Evolutionary conservation across 1,140 invertebrate genomes (phyloP).

Genomic region (Bombus pascuorum): DNA sequence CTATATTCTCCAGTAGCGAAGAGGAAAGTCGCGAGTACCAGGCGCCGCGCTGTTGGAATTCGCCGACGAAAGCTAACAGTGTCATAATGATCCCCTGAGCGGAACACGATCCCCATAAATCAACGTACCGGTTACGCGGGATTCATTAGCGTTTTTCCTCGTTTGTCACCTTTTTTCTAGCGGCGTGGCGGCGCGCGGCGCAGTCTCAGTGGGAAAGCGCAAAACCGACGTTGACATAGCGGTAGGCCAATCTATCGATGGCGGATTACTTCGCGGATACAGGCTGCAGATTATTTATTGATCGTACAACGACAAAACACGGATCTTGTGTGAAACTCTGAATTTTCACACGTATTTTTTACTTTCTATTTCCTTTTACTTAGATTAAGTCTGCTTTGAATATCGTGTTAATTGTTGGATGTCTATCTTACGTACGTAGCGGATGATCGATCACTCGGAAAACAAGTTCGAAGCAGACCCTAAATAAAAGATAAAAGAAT

Average conservation of each 20-base stretch:
- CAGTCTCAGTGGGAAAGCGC: conserved; percentile 52
- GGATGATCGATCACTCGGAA: not conserved
- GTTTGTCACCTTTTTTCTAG: not conserved
- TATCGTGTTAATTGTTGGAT: not conserved
- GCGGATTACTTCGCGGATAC: conserved; percentile 15
- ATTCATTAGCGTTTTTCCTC: conserved; percentile 63
- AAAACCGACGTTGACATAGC: conserved; percentile 55
- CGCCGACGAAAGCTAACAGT: conserved; percentile 63
- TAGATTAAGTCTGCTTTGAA: not conserved
- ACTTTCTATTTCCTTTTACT: not conserved
- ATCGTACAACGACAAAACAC: conserved; percentile 24
- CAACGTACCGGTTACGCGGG: conserved; percentile 58
- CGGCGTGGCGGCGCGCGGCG: too few species aligned
- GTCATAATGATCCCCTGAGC: conserved; percentile 65
- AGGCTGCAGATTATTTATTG: conserved; percentile 50
- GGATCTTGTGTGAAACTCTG: conserved; percentile 21
- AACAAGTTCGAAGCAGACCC: not conserved
- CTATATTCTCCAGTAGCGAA: conserved; percentile 45
- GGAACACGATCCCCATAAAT: conserved; percentile 66
- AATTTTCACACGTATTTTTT: conserved; percentile 49
- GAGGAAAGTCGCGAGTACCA: conserved; percentile 46
- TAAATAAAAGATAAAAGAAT: not conserved
- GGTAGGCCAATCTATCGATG: conserved; percentile 34
- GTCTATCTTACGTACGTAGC: not conserved
- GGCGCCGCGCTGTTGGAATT: conserved; percentile 41